Evolutionary conservation across 2,888 invertebrate species (phyloP), one percentile per base, ranked within the genome.

Genomic region (Drosophila leonis): DNA sequence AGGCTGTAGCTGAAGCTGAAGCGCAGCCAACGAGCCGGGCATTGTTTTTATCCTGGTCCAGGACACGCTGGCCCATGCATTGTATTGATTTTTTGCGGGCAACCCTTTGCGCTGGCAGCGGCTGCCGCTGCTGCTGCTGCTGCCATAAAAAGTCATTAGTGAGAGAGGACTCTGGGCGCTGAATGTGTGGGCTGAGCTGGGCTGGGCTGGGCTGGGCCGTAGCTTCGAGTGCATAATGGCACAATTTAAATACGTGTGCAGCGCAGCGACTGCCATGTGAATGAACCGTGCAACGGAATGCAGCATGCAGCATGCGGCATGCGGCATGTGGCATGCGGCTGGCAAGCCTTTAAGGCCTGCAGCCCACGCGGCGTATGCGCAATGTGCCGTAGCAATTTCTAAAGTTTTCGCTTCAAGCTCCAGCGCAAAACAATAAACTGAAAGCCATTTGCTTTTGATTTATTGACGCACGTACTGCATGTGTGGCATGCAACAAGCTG

Each of bases 91-190:
- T 88, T 77, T 69, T 78, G 73, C 64, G 76, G 72, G 56, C 76
- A 71, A 82, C 67, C 67, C 67, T 83, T 77, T 72, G 48, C 29
- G 10, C 61, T 27, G 46, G 54, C 65, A 60, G 41, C 44, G 5
- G 51, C 9, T n/a, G 59, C 68, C 37, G 81, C 70, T 33, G 39
- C 46, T 48, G 63, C 66, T 46, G 82, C 65, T 42, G 37, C 55
- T 57, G 81, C 73, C 83, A 81, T 88, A 85, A 90, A 84, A 90
- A 88, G 90, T 88, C 86, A 88, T 90, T 88, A 90, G 90, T 85
- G 79, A 75, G 81, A 71, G 81, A 80, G 80, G 68, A 48, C 65
- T 51, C 39, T 52, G 49, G 48, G n/a, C 8, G 48, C 41, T 10
- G n/a, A 42, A 3, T 20, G 51, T 35, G 52, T 33, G 35, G 52